Evolutionary conservation across 2,888 invertebrate species (phyloP).

Genomic region (Ochropleura leucogaster): DNA sequence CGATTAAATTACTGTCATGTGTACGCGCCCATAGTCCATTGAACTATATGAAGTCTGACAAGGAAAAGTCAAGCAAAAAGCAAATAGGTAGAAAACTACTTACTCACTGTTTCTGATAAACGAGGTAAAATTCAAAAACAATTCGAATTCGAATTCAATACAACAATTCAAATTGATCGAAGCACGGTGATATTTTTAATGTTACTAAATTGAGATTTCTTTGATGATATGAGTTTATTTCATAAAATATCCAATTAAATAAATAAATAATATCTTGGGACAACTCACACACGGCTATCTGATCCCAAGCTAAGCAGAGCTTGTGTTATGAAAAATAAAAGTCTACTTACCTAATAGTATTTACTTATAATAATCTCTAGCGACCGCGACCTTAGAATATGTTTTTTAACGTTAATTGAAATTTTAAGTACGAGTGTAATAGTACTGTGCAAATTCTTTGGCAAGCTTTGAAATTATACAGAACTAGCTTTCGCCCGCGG

Average conservation of each 20-base stretch:
- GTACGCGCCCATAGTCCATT: not conserved
- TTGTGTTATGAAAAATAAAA: no score
- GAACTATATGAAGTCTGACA: not conserved
- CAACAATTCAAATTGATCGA: not conserved
- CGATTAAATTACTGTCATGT: not conserved
- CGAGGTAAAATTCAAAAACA: not conserved
- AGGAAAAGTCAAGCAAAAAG: slow-evolving; percentile 16
- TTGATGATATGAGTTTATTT: not conserved
- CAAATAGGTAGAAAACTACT: not conserved
- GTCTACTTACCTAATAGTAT: no score
- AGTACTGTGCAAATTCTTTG: not conserved
- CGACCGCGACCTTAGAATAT: not conserved
- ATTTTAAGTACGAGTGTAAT: not conserved
- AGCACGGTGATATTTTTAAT: not conserved
- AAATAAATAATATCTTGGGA: no score
- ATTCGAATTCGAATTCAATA: not conserved
- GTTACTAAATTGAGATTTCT: not conserved
- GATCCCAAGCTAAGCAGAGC: no score
- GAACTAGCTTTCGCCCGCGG: no score
- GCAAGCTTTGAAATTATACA: no score
- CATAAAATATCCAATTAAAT: not conserved
- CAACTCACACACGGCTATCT: no score
- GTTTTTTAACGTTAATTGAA: not conserved
- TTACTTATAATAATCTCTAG: not conserved
- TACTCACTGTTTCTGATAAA: not conserved